These are phyloP conservation scores for Drosophila malerkotliana DNA, from an alignment of 1,140 invertebrate species.

Conservation along the genomic window DNA sequence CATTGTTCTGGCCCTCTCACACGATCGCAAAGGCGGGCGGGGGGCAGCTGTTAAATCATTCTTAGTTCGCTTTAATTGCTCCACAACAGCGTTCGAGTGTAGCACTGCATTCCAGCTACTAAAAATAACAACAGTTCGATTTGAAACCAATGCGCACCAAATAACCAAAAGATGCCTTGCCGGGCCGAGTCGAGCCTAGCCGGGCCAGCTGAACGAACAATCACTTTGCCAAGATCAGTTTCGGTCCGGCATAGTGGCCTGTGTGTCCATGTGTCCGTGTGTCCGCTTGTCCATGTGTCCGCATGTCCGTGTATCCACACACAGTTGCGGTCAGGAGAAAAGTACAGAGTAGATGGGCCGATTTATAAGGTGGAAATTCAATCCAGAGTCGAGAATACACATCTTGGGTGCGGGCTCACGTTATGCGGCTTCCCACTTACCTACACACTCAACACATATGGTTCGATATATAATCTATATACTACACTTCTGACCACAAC, in stretches of 20 bases:
- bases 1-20: constrained; percentile 31
- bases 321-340: constrained; percentile 48
- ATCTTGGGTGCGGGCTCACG: constrained; percentile 18
- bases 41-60: constrained; percentile 45
- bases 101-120: constrained; percentile 35
- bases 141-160: constrained; percentile 47
- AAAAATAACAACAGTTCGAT: constrained; percentile 43
- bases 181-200: background rate
- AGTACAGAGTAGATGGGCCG: constrained; percentile 33
- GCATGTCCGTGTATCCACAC: constrained; percentile 19
- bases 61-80: constrained; percentile 63
- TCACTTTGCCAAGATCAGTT: constrained; percentile 58
- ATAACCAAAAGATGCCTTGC: constrained; percentile 52
- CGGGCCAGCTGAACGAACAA: constrained; percentile 33
- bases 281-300: constrained; percentile 4
- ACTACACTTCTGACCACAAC: constrained; percentile 37
- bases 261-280: constrained; percentile 9
- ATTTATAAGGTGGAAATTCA: constrained; percentile 51
- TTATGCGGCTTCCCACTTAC: constrained; percentile 37
- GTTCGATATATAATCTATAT: constrained; percentile 19
- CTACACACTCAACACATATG: background rate
- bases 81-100: constrained; percentile 9
- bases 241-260: constrained; percentile 31
- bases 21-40: constrained; percentile 15
- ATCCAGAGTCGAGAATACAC: constrained; percentile 33